Evolutionary conservation across 2,113 vertebrate genomes (phyloP), one percentile per base, ranked within the genome.

Genomic region (Indicator indicator): DNA sequence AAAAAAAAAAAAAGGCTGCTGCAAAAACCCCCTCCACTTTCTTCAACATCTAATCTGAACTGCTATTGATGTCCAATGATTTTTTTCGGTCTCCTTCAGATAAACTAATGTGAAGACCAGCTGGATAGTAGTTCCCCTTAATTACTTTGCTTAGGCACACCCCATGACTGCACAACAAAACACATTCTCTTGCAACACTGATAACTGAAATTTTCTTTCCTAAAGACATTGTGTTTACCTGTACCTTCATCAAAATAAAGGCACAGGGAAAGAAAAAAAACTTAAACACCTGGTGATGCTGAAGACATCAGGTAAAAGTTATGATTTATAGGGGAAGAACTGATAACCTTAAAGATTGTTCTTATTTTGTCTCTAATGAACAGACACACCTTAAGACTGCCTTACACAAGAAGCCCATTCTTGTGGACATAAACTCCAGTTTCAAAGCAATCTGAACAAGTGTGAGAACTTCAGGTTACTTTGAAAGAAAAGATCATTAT

Each of bases 41-140:
- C 38, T 72, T 75, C 42, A 28, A 3, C 27, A 46, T n/a, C 54
- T 9, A 2, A 70, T 13, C 36, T 27, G 23, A 87, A 30, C 3
- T 75, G 58, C 32, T 72, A 8, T 1, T 58, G 8, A 55, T 20
- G 27, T 6, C 69, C 59, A 72, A 16, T 2, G 3, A 40, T 23
- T 23, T 9, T 23, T 9, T 9, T 73, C 28, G 59, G 26, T 40
- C 23, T 74, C 65, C 48, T 54, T 4, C 6, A 81, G 40, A 73
- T 13, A 42, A 91, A 60, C 16, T 30, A 27, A 10, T 5, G 5
- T 9, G 21, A 74, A 63, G 24, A 70, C 14, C 24, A 32, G 4
- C 16, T 40, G 38, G n/a, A 3, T 0, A 64, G 15, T 13, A 72
- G 12, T 4, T 4, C 4, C 33, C 21, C 11, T 6, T 4, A 42